Percentiles rank a stretch among this genome's conserved stretches.
Evolutionary conservation across 2,888 invertebrate genomes (phyloP).

Genomic region (Octonoba sinensis): DNA sequence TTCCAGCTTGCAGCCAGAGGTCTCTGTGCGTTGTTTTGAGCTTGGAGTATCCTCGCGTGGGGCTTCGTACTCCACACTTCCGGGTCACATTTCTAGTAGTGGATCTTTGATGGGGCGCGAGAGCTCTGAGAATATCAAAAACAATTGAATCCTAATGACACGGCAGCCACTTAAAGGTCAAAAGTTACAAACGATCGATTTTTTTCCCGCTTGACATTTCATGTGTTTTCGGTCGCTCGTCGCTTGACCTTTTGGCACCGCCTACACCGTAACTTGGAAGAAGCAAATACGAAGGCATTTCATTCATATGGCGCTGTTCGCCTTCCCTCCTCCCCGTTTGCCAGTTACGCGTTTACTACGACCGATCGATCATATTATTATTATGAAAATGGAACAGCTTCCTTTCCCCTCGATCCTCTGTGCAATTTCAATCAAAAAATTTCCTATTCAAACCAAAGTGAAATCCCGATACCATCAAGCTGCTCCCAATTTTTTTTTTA

Average conservation of each 20-base stretch:
- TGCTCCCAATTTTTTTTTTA: too few relatives aligned
- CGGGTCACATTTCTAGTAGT: too few relatives aligned
- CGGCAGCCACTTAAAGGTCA: constrained; percentile 53
- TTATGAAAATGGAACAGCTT: constrained; percentile 24
- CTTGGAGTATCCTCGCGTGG: too few relatives aligned
- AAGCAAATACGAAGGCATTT: constrained; percentile 33
- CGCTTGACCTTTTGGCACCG: constrained; percentile 46
- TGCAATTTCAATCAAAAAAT: too few relatives aligned
- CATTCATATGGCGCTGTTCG: constrained; percentile 27
- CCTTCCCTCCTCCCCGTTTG: background rate
- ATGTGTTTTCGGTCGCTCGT: constrained; percentile 34
- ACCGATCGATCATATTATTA: constrained; percentile 40
- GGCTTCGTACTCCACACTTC: too few relatives aligned
- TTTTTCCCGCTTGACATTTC: constrained; percentile 53
- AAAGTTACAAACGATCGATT: constrained; percentile 52
- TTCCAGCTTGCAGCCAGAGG: too few relatives aligned
- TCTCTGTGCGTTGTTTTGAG: too few relatives aligned
- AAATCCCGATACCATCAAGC: background rate
- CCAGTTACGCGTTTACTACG: constrained; percentile 38
- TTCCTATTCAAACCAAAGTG: background rate
- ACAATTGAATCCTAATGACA: constrained; percentile 45
- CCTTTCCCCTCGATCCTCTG: background rate
- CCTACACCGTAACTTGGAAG: constrained; percentile 35
- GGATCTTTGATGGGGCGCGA: too few relatives aligned
- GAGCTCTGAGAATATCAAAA: background rate